Percentiles rank a stretch among this genome's conserved stretches.
phyloP scores from a whole-genome alignment of 2,797 vertebrate species.

The Bradypodion ventrale region DNA sequence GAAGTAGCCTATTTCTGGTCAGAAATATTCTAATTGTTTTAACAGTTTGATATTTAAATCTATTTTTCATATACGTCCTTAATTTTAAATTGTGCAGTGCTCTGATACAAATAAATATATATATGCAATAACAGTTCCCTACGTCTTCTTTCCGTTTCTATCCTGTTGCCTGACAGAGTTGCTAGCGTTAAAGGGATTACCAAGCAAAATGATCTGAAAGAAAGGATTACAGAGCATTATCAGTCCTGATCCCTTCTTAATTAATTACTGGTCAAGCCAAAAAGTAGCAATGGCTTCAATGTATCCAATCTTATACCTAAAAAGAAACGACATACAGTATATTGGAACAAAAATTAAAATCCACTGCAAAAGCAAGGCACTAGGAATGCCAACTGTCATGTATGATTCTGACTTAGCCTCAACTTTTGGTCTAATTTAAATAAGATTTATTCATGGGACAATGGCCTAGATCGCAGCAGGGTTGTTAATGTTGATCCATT shows the following conservation, averaged over 20 bases:
- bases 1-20: no score
- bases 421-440: no score
- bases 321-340: conserved; percentile 35
- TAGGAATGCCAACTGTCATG: background rate
- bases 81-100: no score
- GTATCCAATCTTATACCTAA: conserved; percentile 1
- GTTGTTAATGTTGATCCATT: no score
- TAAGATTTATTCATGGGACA: no score
- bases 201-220: conserved; percentile 65
- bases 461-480: no score
- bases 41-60: no score
- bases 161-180: background rate
- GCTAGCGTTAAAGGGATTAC: conserved; percentile 66
- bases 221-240: conserved; percentile 71
- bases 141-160: background rate
- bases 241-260: conserved; percentile 69
- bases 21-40: no score
- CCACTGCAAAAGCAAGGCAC: background rate
- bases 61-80: no score
- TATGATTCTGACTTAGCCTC: background rate
- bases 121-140: background rate
- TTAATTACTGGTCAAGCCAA: conserved; percentile 71
- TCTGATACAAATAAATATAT: no score
- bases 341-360: conserved; percentile 4
- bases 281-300: conserved; percentile 42